Conservation (phyloP, 2,888 invertebrate species). For the Thymelicus sylvestris region DNA sequence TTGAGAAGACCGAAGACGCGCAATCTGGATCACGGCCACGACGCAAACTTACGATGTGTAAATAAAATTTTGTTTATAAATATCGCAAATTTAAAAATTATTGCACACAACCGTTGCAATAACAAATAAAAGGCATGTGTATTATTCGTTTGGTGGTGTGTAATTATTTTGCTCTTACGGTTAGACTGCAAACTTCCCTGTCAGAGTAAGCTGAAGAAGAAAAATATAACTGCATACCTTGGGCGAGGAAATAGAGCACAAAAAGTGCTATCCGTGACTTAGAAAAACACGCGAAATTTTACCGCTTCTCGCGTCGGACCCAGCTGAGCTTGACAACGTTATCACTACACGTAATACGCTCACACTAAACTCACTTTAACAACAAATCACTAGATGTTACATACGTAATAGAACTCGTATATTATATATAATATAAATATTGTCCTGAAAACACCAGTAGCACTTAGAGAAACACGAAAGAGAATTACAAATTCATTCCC, state of each 20-base stretch:
- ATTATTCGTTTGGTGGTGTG: constrained; percentile 9
- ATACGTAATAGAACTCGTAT: background rate
- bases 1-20: constrained; percentile 74
- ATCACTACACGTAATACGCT: constrained; percentile 58
- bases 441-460: constrained; percentile 25
- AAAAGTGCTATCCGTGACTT: constrained; percentile 70
- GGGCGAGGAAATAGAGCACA: constrained; percentile 74
- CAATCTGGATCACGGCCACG: constrained; percentile 82
- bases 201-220: constrained; percentile 36
- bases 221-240: constrained; percentile 79
- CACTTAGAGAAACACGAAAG: constrained; percentile 39
- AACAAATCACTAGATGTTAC: constrained; percentile 20
- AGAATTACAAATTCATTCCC: constrained; percentile 29
- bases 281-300: constrained; percentile 78
- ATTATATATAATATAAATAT: constrained; percentile 1
- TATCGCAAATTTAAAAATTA: constrained; percentile 36
- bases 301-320: constrained; percentile 72
- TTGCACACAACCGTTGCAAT: constrained; percentile 24
- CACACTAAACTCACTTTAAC: constrained; percentile 14
- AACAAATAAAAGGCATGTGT: constrained; percentile 39
- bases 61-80: constrained; percentile 53
- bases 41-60: constrained; percentile 57
- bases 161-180: constrained; percentile 18
- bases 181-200: constrained; percentile 11
- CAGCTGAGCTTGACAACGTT: constrained; percentile 83